Conservation (phyloP, 2,888 invertebrate species). For the Tetramorium bicarinatum region DNA sequence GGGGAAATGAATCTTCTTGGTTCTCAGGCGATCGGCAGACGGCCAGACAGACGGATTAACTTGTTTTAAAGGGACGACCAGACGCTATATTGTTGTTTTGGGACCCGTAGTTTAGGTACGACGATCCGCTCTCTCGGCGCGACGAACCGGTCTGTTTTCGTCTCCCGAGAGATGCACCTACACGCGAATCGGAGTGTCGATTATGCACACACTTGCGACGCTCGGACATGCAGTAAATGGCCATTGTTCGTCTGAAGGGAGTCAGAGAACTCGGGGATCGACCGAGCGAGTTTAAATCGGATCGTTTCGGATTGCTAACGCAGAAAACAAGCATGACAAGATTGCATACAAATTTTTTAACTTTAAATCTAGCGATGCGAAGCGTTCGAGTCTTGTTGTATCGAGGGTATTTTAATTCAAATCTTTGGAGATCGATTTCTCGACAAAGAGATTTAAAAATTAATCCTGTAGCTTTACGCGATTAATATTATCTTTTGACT, state of each 20-base stretch:
- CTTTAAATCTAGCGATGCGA: neutral
- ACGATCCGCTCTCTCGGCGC: conserved; percentile 19
- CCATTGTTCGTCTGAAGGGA: conserved; percentile 48
- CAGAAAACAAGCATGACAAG: conserved; percentile 22
- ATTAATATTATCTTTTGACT: neutral
- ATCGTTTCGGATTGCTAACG: conserved; percentile 17
- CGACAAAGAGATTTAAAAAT: neutral
- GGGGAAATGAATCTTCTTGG: conserved; percentile 82
- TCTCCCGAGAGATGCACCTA: conserved; percentile 68
- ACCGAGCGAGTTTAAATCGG: conserved; percentile 47
- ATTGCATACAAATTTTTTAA: conserved; percentile 26
- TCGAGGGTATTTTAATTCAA: neutral
- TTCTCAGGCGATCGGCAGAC: conserved; percentile 82
- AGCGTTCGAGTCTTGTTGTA: neutral
- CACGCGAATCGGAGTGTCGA: conserved; percentile 61
- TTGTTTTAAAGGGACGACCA: conserved; percentile 81
- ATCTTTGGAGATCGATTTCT: neutral
- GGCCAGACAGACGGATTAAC: conserved; percentile 80
- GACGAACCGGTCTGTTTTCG: conserved; percentile 72
- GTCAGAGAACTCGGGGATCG: conserved; percentile 23
- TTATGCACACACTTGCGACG: conserved; percentile 58
- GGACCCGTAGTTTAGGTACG: conserved; percentile 39
- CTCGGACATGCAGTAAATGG: conserved; percentile 56
- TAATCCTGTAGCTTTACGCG: neutral
- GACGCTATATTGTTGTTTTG: conserved; percentile 69